Base-by-base conservation (phyloP, 2,113 vertebrate species). In the Cyprinodon brontotheroides region DNA sequence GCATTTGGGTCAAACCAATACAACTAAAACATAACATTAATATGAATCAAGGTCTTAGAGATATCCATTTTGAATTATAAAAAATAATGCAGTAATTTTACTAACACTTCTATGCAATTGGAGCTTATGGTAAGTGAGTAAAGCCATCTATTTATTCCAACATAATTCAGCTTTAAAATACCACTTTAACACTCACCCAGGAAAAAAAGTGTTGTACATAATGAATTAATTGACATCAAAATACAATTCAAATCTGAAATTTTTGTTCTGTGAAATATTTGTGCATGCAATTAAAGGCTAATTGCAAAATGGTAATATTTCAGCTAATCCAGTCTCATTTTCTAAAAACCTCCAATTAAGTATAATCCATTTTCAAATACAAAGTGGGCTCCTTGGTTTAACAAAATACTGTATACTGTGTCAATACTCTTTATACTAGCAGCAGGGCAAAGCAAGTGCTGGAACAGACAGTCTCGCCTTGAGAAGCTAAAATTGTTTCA, bases 51-150 rank as follows among this genome's bases (percentile, higher is more conserved):
- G 74, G 64, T 86, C 71, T 77, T 65, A 70, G 83, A 79, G 74
- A 88, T 77, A 83, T 81, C 17, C 48, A 69, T 78, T 89, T 85
- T 89, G 71, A 85, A 89, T 88, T 78, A 90, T 72, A 62, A 79
- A 86, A 39, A 29, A 82, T 11, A 84, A 86, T 64, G 43, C 11
- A 45, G 11, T 7, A 45, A 45, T 2, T 45, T 45, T 41, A 6
- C 9, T 6, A 41, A 9, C 4, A 7, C 11, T 45, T 11, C 43
- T 45, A 11, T 45, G 9, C 29, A 45, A 45, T 45, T 45, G 11
- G 11, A 45, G 43, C 11, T 45, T 11, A 45, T 2, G 9, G 43
- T 11, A 45, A 45, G 11, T 11, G 9, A 2, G 6, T 11, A 45
- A 45, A 10, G 9, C 9, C 9, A 45, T 9, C 41, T 6, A 41